phyloP scores from a whole-genome alignment of 2,113 vertebrate species.

The Pholis gunnellus region DNA sequence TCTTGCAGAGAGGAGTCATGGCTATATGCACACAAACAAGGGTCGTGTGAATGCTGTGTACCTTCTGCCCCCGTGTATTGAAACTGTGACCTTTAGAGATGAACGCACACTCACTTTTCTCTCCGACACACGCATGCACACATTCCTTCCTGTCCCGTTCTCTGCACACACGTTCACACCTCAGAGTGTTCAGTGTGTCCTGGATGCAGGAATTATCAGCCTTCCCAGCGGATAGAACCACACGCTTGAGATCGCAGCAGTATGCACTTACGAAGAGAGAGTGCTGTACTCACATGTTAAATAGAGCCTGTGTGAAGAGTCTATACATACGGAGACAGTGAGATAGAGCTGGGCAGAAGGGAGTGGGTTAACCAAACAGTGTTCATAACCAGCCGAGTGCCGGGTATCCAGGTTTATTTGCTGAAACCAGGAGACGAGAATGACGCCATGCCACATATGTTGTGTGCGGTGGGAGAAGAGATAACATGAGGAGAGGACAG shows the following conservation, averaged over 20 bases:
- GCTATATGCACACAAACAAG: slow-evolving; percentile 31
- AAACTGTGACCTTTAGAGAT: slow-evolving; percentile 22
- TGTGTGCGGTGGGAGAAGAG: not conserved
- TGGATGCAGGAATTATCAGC: not conserved
- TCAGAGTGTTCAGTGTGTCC: not conserved
- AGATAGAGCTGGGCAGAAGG: not conserved
- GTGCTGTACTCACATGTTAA: not conserved
- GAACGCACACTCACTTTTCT: not conserved
- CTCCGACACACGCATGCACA: not conserved
- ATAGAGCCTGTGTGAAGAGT: slow-evolving; percentile 23
- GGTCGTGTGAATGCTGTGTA: slow-evolving; percentile 16
- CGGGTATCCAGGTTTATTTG: slow-evolving; percentile 26
- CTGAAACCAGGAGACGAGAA: not conserved
- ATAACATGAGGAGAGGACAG: slow-evolving; percentile 44
- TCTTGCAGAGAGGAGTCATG: slow-evolving; percentile 20
- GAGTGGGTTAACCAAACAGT: slow-evolving; percentile 34
- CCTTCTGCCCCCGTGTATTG: not conserved
- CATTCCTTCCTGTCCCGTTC: slow-evolving; percentile 17
- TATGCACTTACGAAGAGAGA: slow-evolving; percentile 32
- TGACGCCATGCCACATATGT: slow-evolving; percentile 15
- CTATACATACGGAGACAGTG: not conserved
- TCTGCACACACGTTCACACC: not conserved
- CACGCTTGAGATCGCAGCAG: not conserved
- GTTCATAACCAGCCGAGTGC: slow-evolving; percentile 4
- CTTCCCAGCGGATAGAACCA: slow-evolving; percentile 14